phyloP scores from a whole-genome alignment of 2,888 invertebrate species.

The Trissolcus brochymenae region DNA sequence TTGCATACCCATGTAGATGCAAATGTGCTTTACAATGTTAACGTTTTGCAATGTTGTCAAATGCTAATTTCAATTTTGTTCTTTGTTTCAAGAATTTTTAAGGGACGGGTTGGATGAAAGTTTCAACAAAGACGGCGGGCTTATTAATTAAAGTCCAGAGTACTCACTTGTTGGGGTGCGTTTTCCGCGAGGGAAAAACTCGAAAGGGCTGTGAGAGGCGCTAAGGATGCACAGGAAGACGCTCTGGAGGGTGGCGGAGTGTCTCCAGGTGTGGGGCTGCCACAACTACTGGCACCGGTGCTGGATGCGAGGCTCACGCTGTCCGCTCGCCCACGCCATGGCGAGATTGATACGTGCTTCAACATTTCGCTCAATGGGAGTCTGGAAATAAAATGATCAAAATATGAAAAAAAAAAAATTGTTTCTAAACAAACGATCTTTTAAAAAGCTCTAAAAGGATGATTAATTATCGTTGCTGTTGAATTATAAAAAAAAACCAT shows the following conservation, averaged over 20 bases:
- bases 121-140: background rate
- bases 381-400: no score
- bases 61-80: no score
- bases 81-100: no score
- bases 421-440: no score
- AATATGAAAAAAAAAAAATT: no score
- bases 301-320: slow-evolving; percentile 88
- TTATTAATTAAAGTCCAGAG: slow-evolving; percentile 14
- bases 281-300: slow-evolving; percentile 78
- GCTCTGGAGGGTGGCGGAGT: slow-evolving; percentile 77
- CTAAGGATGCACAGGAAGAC: slow-evolving; percentile 73
- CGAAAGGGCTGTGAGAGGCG: slow-evolving; percentile 71
- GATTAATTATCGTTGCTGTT: no score
- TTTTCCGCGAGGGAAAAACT: slow-evolving; percentile 72
- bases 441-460: no score
- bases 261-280: slow-evolving; percentile 85
- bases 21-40: no score
- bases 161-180: slow-evolving; percentile 72
- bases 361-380: slow-evolving; percentile 80
- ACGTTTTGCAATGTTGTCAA: no score
- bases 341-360: slow-evolving; percentile 94
- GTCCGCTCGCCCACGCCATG: slow-evolving; percentile 89
- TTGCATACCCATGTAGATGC: no score
- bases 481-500: no score
- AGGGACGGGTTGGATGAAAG: no score